Evolutionary conservation across 1,140 invertebrate genomes (phyloP).

Genomic region (Drosophila pseudoobscura): DNA sequence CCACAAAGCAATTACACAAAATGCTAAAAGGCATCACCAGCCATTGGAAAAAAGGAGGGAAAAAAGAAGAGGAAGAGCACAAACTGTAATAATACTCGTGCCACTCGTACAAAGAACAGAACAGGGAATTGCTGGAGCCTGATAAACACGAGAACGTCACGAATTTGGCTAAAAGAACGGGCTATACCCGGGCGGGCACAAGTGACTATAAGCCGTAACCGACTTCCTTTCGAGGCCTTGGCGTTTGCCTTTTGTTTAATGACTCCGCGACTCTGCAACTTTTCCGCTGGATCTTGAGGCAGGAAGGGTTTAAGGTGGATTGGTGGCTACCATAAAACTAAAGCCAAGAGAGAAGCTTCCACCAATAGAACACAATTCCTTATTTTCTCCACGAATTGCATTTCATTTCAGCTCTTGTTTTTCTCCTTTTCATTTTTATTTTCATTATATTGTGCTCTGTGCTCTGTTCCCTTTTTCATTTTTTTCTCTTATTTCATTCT

Average conservation of each 20-base stretch:
- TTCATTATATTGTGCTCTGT: too few relatives aligned
- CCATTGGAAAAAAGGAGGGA: slow-evolving; percentile 14
- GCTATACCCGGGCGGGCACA: not conserved
- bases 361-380: slow-evolving; percentile 2
- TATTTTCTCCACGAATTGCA: slow-evolving; percentile 58
- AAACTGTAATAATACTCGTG: slow-evolving; percentile 27
- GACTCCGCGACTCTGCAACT: slow-evolving; percentile 35
- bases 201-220: slow-evolving; percentile 16
- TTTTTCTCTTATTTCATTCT: too few relatives aligned
- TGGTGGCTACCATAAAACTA: slow-evolving; percentile 29
- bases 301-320: slow-evolving; percentile 31
- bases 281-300: slow-evolving; percentile 10
- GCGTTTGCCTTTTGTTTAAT: slow-evolving; percentile 70
- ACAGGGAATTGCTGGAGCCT: slow-evolving; percentile 47
- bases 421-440: too few relatives aligned
- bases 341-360: not conserved
- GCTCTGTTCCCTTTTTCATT: too few relatives aligned
- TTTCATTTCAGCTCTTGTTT: slow-evolving; percentile 39
- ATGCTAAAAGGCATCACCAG: slow-evolving; percentile 64
- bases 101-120: not conserved
- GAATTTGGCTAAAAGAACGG: slow-evolving; percentile 28
- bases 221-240: slow-evolving; percentile 59
- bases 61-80: slow-evolving; percentile 9
- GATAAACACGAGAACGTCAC: slow-evolving; percentile 78
- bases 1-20: slow-evolving; percentile 79